Conservation (phyloP, 2,113 vertebrate species). For the Ceuthmochares aereus region DNA sequence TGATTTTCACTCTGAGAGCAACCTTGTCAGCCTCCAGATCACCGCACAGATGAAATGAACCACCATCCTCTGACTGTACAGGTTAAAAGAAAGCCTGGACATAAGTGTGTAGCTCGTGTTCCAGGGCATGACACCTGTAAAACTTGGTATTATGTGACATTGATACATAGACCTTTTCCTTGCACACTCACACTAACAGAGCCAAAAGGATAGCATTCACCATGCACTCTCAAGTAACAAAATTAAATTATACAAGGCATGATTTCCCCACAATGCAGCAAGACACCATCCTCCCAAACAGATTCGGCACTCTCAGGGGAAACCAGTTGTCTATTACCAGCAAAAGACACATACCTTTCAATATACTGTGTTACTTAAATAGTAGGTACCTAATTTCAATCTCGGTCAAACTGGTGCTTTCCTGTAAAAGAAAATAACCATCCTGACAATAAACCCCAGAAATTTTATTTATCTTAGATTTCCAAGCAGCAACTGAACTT, state of each 20-base stretch:
- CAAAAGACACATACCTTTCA: neutral
- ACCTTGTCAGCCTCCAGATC: too few species aligned
- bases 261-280: neutral
- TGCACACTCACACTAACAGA: rapidly evolving
- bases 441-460: neutral
- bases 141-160: neutral
- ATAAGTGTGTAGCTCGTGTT: too few species aligned
- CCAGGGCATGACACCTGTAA: neutral
- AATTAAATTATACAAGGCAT: rapidly evolving
- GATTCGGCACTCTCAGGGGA: neutral
- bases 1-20: too few species aligned
- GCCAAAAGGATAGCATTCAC: too few species aligned
- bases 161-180: neutral
- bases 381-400: neutral
- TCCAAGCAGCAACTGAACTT: neutral
- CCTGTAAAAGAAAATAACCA: neutral
- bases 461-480: neutral
- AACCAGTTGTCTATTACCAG: neutral
- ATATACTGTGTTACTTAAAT: rapidly evolving
- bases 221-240: rapidly evolving
- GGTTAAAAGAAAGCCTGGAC: too few species aligned
- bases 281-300: neutral
- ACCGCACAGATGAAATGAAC: too few species aligned
- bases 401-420: neutral
- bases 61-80: too few species aligned